Evolutionary conservation across 1,140 invertebrate genomes (phyloP).

Genomic region (Zaprionus ornatus): DNA sequence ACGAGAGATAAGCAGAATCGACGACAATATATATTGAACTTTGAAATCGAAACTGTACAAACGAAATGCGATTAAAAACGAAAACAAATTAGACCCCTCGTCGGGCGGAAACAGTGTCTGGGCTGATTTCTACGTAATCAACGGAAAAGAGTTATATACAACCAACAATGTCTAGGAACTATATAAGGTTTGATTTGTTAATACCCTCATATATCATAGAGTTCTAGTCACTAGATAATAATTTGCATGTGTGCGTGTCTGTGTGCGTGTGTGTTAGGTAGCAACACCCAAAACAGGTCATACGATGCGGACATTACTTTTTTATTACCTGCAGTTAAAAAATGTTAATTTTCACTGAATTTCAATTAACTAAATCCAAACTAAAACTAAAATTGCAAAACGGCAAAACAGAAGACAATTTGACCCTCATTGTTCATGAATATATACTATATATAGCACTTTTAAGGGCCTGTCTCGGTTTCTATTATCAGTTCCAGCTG

Average conservation of each 20-base stretch:
- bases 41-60: neutral
- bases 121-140: neutral
- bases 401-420: neutral
- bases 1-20: neutral
- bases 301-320: neutral
- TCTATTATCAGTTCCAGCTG: neutral
- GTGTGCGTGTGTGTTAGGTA: neutral
- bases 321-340: neutral
- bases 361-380: neutral
- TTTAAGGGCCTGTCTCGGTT: neutral
- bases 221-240: neutral
- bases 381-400: neutral
- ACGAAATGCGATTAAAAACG: neutral
- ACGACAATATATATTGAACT: neutral
- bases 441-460: neutral
- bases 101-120: neutral
- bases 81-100: constrained; percentile 6
- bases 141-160: constrained; percentile 4
- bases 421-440: neutral
- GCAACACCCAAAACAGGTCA: neutral
- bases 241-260: neutral
- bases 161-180: neutral
- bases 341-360: neutral
- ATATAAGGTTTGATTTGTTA: neutral
- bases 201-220: neutral